A percentile compares a stretch with the other conserved stretches of the same genome.
These are phyloP conservation scores for Empidonax alnorum DNA, from an alignment of 2,113 vertebrate species.

Conservation along the genomic window DNA sequence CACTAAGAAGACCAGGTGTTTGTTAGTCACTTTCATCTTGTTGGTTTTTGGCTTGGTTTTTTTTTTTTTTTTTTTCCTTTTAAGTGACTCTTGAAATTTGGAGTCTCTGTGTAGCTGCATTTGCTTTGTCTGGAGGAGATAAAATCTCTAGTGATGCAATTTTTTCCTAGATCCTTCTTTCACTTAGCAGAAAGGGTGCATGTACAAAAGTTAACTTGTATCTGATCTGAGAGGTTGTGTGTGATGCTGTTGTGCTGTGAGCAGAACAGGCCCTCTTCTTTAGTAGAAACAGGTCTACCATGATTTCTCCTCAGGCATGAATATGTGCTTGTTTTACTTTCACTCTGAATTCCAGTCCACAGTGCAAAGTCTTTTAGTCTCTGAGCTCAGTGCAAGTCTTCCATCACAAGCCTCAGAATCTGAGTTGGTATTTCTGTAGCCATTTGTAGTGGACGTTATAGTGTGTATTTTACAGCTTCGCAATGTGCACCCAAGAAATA, in stretches of 20 bases:
- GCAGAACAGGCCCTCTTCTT: neutral
- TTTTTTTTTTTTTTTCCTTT: neutral
- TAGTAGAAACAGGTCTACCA: neutral
- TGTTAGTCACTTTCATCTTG: neutral
- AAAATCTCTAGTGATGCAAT: neutral
- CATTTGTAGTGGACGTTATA: neutral
- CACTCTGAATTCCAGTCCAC: neutral
- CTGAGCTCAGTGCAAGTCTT: neutral
- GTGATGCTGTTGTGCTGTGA: neutral
- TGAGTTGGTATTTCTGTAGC: neutral
- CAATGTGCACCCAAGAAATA: neutral
- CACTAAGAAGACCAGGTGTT: neutral
- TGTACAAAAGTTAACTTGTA: neutral
- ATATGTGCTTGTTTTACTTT: neutral
- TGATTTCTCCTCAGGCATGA: neutral
- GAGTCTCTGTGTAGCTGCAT: neutral
- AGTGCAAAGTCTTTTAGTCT: neutral
- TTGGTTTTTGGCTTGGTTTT: neutral
- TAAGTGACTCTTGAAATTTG: neutral
- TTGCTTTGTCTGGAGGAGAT: neutral
- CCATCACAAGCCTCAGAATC: neutral
- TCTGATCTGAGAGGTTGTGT: neutral
- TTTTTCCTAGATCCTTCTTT: neutral
- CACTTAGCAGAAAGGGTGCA: neutral
- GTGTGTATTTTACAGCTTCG: neutral